These are phyloP conservation scores for Austrolebias charrua DNA, from an alignment of 2,797 vertebrate genomes.

Conservation along the genomic window DNA sequence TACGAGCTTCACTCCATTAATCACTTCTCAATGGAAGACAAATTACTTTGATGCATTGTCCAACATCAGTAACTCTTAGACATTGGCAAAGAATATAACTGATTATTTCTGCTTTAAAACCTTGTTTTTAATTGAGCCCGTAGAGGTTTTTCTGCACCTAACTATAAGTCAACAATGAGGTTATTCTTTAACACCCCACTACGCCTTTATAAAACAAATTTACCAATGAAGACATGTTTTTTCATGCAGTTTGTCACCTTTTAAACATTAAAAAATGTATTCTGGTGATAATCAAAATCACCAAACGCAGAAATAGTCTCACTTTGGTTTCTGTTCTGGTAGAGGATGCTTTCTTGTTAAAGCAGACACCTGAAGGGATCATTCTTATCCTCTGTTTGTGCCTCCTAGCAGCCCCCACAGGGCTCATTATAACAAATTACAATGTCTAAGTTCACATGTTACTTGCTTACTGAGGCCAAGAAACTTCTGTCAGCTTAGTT, in stretches of 20 bases:
- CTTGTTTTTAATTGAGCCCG: too few relatives aligned
- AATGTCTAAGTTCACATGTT: slow-evolving; percentile 4
- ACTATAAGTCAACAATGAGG: too few relatives aligned
- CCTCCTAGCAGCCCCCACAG: slow-evolving; percentile 1
- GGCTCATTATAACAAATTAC: background rate
- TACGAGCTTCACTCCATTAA: too few relatives aligned
- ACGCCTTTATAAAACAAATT: background rate
- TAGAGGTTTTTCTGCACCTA: too few relatives aligned
- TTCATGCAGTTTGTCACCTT: slow-evolving; percentile 3
- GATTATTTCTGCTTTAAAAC: too few relatives aligned
- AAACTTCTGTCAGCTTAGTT: slow-evolving; percentile 1
- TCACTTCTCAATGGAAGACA: too few relatives aligned
- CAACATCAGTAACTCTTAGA: too few relatives aligned
- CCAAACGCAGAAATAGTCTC: background rate
- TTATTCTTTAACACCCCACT: background rate
- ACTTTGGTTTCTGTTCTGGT: background rate
- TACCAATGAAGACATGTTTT: slow-evolving; percentile 8
- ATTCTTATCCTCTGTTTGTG: background rate
- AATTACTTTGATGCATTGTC: too few relatives aligned
- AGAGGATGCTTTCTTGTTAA: background rate
- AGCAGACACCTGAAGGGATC: slow-evolving; percentile 5
- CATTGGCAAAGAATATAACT: too few relatives aligned
- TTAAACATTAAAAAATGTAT: slow-evolving; percentile 3
- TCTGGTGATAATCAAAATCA: slow-evolving; percentile 14
- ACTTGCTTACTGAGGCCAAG: slow-evolving; percentile 10